Evolutionary conservation across 1,140 invertebrate species (phyloP), one percentile per base, ranked within the genome.

Genomic region (Chymomyza costata): DNA sequence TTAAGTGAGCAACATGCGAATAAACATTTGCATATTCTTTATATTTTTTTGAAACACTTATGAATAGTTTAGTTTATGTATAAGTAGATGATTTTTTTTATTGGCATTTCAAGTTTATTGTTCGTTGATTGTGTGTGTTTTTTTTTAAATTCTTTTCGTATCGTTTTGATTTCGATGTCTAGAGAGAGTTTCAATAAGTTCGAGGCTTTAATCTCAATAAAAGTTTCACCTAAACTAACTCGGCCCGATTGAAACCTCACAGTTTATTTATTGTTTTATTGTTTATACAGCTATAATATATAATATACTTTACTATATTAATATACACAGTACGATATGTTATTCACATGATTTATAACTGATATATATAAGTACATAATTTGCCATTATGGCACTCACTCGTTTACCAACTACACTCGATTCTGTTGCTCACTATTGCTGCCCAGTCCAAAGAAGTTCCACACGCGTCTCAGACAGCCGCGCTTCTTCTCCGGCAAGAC

Each of bases 401-500:
- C 21, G 3, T 8, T 25, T 8, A 3, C 30, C 44, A 37, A 11
- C 14, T 18, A 13, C 37, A 17, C 13, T 65, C 47, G 14, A 45
- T 57, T 35, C 44, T 56, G 44, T 35, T 63, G 59, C 19, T 63
- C 63, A 11, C 15, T 46, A 17, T 38, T 65, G 51, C 3, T 80
- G 21, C 73, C 74, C 56, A 65, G 37, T 0, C 74, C 78, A 14
- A 83, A 69, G 43, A 83, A 69, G 39, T 83, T 83, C 81, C 74
- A 83, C 10, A 84, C 57, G 1, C 82, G 65, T 13, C 74, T 46
- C 41, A 84, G 61, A 52, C 82, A 84, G 40, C 82, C 82, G 0
- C 81, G 81, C 34, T 73, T 82, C 71, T 84, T 84, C 13, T 83
- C 82, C 35, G 67, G 69, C 51, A 83, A 35, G 65, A 83, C 80